A percentile compares a stretch with the other conserved stretches of the same genome.
These are phyloP conservation scores for Cercocebus atys DNA, from an alignment of 2,113 vertebrate genomes.

Conservation along the genomic window DNA sequence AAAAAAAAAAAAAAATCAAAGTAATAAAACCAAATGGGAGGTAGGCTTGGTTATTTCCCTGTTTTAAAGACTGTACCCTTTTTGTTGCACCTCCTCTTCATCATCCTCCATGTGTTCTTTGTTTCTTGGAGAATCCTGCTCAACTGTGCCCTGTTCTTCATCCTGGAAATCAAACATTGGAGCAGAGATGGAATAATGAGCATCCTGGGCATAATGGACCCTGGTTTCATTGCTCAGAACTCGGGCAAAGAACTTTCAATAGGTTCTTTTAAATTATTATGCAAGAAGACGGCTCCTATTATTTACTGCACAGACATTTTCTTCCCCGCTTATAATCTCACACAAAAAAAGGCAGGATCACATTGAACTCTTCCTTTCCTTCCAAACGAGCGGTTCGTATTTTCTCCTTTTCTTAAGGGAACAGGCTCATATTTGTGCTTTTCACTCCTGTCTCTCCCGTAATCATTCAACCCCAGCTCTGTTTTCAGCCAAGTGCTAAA, in stretches of 20 bases:
- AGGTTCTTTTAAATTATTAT: neutral
- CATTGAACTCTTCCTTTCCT: neutral
- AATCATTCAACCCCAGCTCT: neutral
- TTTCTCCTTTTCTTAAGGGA: neutral
- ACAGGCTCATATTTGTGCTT: conserved; percentile 6
- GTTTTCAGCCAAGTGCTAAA: conserved; percentile 13
- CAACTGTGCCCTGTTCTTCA: conserved; percentile 74
- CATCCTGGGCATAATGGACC: neutral
- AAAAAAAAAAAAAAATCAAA: neutral
- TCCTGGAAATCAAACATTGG: conserved; percentile 78
- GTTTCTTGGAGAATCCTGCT: conserved; percentile 63
- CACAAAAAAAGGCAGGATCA: neutral
- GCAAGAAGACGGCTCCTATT: neutral
- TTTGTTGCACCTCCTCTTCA: conserved; percentile 50
- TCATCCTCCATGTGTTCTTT: conserved; percentile 34
- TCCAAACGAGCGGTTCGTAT: neutral
- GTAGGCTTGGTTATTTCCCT: neutral
- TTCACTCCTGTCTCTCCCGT: neutral
- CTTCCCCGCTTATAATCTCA: neutral
- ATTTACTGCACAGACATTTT: neutral
- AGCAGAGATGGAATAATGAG: neutral
- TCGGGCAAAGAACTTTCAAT: neutral
- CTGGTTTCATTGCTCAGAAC: neutral
- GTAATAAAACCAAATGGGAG: neutral
- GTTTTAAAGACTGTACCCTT: conserved; percentile 79